Evolutionary conservation across 2,888 invertebrate species (phyloP).

Genomic region (Harpagoxenus sublaevis): DNA sequence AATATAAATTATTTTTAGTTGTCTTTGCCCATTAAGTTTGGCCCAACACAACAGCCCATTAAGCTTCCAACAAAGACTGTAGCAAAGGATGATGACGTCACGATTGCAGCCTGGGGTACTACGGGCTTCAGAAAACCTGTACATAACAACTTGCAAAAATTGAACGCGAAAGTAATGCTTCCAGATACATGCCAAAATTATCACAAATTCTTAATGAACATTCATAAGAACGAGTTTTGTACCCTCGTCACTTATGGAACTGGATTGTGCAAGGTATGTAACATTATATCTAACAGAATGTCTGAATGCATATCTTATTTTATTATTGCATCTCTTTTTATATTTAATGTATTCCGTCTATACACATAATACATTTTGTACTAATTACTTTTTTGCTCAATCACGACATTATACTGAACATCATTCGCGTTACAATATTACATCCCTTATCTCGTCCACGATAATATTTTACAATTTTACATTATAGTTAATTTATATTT

Average conservation of each 20-base stretch:
- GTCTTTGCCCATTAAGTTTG: not conserved
- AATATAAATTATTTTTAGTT: slow-evolving; percentile 35
- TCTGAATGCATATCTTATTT: not conserved
- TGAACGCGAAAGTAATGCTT: not conserved
- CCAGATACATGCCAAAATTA: not conserved
- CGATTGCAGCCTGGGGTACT: slow-evolving; percentile 40
- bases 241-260: slow-evolving; percentile 4
- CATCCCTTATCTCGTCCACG: not conserved
- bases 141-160: slow-evolving; percentile 24
- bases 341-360: not conserved
- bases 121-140: not conserved
- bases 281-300: not conserved
- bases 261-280: slow-evolving; percentile 41
- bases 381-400: not conserved
- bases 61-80: not conserved
- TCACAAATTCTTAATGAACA: not conserved
- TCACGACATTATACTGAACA: not conserved
- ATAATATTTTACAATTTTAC: slow-evolving; percentile 15
- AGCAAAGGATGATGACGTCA: not conserved
- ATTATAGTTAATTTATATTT: not conserved
- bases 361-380: not conserved
- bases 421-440: not conserved
- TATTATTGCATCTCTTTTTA: not conserved
- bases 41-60: not conserved
- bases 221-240: slow-evolving; percentile 7